Evolutionary conservation across 92 coral and sea anemone species (phyloP).

Genomic region (Phymanthus crucifer): DNA sequence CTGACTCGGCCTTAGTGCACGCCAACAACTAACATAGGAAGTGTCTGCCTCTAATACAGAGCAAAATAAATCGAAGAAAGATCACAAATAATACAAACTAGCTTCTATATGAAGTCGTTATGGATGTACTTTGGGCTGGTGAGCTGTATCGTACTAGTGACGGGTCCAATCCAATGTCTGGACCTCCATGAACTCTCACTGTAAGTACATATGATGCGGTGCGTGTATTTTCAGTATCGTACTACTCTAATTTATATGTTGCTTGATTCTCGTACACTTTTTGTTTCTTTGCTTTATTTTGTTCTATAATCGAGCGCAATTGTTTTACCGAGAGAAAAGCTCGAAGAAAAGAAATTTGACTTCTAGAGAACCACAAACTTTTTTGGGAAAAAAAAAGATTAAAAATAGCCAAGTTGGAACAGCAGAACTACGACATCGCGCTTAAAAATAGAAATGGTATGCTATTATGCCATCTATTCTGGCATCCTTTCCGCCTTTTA

Average conservation of each 20-base stretch:
- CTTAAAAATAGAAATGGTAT: background rate
- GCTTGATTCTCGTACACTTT: too few species aligned
- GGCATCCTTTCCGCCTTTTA: slow-evolving; percentile 11
- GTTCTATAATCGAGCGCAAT: too few species aligned
- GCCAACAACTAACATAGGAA: background rate
- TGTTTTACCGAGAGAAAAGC: background rate
- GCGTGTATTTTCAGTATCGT: background rate
- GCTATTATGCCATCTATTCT: background rate
- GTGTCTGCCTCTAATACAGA: background rate
- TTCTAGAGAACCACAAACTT: background rate
- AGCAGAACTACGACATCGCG: background rate
- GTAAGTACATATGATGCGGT: background rate
- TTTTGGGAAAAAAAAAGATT: background rate
- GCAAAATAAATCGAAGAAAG: background rate
- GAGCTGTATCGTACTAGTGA: background rate
- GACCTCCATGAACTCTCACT: slow-evolving; percentile 1
- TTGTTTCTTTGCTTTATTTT: too few species aligned
- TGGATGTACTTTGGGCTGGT: background rate
- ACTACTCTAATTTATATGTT: background rate
- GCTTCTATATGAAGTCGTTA: background rate
- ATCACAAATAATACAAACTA: background rate
- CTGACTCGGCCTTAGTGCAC: background rate
- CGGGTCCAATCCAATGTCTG: background rate
- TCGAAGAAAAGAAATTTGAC: background rate
- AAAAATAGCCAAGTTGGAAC: background rate